A percentile compares a stretch with the other conserved stretches of the same genome.
phyloP scores from a whole-genome alignment of 2,888 invertebrate species.

The Pherbina coryleti region DNA sequence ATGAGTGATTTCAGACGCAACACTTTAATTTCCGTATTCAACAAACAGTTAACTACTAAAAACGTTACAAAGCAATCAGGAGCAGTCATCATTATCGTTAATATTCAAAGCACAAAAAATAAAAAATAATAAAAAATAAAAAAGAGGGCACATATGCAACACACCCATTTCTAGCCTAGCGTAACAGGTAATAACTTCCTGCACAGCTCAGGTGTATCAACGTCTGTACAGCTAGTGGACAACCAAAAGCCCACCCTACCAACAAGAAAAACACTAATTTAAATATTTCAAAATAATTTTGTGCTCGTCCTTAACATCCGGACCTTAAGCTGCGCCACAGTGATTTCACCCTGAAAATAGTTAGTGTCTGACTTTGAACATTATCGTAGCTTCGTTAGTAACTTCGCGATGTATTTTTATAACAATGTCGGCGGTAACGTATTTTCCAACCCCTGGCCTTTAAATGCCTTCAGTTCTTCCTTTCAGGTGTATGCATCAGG shows the following conservation, averaged over 20 bases:
- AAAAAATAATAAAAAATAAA: background rate
- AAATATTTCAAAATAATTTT: slow-evolving; percentile 14
- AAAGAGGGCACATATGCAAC: slow-evolving; percentile 4
- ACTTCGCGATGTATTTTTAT: background rate
- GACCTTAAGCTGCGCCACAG: slow-evolving; percentile 10
- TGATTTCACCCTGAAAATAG: slow-evolving; percentile 25
- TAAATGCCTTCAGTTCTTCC: background rate
- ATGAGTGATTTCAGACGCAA: too few species aligned
- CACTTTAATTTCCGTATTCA: too few species aligned
- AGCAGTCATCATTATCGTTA: background rate
- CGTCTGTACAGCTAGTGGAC: background rate
- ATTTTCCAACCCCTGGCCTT: slow-evolving; percentile 24
- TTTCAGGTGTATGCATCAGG: slow-evolving; percentile 36
- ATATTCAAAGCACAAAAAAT: too few species aligned
- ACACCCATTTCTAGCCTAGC: slow-evolving; percentile 13
- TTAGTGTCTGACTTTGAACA: background rate
- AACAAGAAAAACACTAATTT: slow-evolving; percentile 14
- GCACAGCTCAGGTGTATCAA: slow-evolving; percentile 31
- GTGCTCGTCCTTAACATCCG: slow-evolving; percentile 19
- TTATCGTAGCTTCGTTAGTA: background rate
- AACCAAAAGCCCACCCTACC: background rate
- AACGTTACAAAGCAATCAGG: background rate
- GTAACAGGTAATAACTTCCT: slow-evolving; percentile 33
- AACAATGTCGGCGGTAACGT: slow-evolving; percentile 5
- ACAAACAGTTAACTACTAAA: background rate